A percentile compares a stretch with the other conserved stretches of the same genome.
phyloP scores from a whole-genome alignment of 2,888 invertebrate species.

The Hipparchia semele region DNA sequence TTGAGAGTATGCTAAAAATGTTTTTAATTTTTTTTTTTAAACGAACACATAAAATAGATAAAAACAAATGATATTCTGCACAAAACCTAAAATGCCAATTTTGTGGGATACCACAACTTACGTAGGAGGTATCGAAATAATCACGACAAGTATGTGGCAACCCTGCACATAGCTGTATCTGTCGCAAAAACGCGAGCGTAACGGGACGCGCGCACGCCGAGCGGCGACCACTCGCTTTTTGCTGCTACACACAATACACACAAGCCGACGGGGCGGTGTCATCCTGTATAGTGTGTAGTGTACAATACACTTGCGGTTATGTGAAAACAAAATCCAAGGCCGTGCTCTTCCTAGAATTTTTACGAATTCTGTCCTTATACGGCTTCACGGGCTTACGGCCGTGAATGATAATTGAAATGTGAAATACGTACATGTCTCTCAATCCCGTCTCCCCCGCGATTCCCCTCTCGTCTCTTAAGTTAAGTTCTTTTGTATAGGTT shows the following conservation, averaged over 20 bases:
- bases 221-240: slow-evolving; percentile 37
- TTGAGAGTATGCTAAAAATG: no score
- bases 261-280: background rate
- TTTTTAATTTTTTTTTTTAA: no score
- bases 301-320: background rate
- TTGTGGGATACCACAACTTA: no score
- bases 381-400: background rate
- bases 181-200: slow-evolving; percentile 46
- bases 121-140: no score
- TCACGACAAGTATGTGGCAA: slow-evolving; percentile 11
- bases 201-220: slow-evolving; percentile 46
- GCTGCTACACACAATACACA: slow-evolving; percentile 18
- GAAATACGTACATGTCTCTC: background rate
- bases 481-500: no score
- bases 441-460: no score
- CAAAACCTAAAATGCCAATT: no score
- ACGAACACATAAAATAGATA: no score
- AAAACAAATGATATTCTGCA: no score
- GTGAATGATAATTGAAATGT: background rate
- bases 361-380: background rate
- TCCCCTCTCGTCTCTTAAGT: no score
- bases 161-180: slow-evolving; percentile 43
- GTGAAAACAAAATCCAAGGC: slow-evolving; percentile 10
- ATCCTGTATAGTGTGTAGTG: background rate
- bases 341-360: slow-evolving; percentile 2